Evolutionary conservation across 2,113 vertebrate genomes (phyloP), one percentile per base, ranked within the genome.

Genomic region (Brachypteracias leptosomus): DNA sequence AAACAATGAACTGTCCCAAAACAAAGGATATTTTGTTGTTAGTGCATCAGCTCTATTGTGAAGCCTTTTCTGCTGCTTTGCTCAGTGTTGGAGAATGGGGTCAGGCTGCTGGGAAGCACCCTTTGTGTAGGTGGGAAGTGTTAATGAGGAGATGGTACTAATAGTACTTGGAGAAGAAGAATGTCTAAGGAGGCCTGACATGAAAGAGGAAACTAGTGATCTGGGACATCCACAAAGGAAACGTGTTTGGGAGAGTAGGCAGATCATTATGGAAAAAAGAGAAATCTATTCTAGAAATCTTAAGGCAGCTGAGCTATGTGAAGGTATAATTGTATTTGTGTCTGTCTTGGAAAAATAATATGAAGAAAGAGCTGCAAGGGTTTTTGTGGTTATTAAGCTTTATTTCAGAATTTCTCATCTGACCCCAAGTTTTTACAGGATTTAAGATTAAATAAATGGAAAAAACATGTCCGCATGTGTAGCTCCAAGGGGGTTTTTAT

Each of bases 221-320:
- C 33, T 46, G 12, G 22, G 40, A 18, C 15, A 61, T 33, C 38
- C 42, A 22, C 20, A 22, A 26, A n/a, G 29, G 24, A 74, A 24
- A 20, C 0, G 0, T 61, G 22, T 73, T 42, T 58, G 47, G 3
- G 36, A 82, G 8, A 4, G 14, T 58, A 22, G 15, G 54, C 25
- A 77, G 25, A 26, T 6, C 2, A 1, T 36, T 58, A 26, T 10
- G 25, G n/a, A 72, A 70, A 65, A 49, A 46, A 17, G 8, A 75
- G 63, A 85, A 86, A 38, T 17, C 28, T 44, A 10, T 38, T 63
- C 49, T 38, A 70, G 66, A 54, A 54, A 38, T 71, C 24, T 62
- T 66, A 51, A 21, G 40, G 20, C 26, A 85, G 17, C 21, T 66
- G 46, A 75, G 20, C 10, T 46, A 6, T 19, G 35, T 54, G 22